Base-by-base conservation (phyloP, 2,797 vertebrate species). In the Podargus strigoides region DNA sequence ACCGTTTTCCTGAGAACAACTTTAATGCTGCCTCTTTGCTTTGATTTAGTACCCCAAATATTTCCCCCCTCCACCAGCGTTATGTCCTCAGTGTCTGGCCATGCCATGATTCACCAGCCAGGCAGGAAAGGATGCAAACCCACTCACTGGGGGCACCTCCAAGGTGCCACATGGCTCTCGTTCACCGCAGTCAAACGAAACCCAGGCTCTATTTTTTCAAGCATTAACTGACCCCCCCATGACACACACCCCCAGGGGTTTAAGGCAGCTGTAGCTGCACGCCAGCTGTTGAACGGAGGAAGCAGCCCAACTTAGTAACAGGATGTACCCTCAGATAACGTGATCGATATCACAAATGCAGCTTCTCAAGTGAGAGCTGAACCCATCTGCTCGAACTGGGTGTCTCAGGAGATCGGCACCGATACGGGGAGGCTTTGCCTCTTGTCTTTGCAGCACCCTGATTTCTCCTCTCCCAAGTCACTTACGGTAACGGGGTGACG, bases 291-390 rank as follows among this genome's bases (percentile, higher is more conserved):
- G 79, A 89, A 36, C 16, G 66, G 93, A 96, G 92, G 95, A 95
- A 96, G 34, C 64, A 58, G 95, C 89, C 74, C 12, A 91, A 94
- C 37, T 92, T 94, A 97, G 95, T 92, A 89, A 94, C 96, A 97
- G 97, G 96, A 97, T 96, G 94, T 56, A 88, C 94, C 95, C 94
- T 74, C 83, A 80, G 96, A 97, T 95, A 97, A 94, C 15, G 11
- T 88, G 94, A 97, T 97, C 84, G n/a, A 96, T 97, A 97, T 96
- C 92, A 88, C 88, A 64, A 39, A 62, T 14, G 68, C 86, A 67
- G 85, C 81, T 80, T 23, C 49, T 63, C 78, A 23, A 89, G 76
- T 8, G 77, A 10, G 22, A 68, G 73, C 81, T 3, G 20, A 94
- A 82, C 55, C 76, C 91, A 67, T 39, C 91, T 91, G 94, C 72